These are phyloP conservation scores for Cynopterus brachyotis DNA, from an alignment of 2,113 vertebrate species.

Conservation along the genomic window DNA sequence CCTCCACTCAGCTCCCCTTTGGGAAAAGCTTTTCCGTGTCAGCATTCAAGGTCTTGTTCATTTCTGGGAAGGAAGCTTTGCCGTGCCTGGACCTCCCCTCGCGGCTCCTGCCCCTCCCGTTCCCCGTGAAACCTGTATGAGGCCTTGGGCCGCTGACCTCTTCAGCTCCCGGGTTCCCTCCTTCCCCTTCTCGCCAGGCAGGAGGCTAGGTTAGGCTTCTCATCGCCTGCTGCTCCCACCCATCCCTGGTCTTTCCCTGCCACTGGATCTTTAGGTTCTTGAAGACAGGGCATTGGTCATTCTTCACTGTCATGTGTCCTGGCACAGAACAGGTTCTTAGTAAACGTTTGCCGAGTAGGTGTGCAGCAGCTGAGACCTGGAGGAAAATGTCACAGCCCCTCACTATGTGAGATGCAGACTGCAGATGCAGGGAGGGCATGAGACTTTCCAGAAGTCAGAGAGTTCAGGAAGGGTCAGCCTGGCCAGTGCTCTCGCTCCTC, in stretches of 20 bases:
- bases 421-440: neutral
- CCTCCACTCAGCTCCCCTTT: neutral
- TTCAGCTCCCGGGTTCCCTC: neutral
- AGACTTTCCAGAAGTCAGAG: neutral
- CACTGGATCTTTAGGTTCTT: neutral
- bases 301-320: neutral
- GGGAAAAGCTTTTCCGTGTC: neutral
- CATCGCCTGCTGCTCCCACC: neutral
- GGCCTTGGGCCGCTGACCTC: neutral
- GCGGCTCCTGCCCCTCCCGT: neutral
- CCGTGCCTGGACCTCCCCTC: neutral
- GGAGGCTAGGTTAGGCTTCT: neutral
- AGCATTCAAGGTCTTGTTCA: neutral
- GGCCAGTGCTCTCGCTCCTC: too few relatives aligned
- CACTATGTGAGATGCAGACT: neutral
- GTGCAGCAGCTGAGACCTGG: neutral
- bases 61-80: neutral
- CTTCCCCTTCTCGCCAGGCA: rapidly evolving
- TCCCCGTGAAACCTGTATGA: neutral
- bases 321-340: neutral
- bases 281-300: neutral
- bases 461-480: neutral
- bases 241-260: neutral
- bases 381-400: neutral
- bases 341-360: neutral